These are phyloP conservation scores for Torymus texanus DNA, from an alignment of 2,888 invertebrate genomes.

Conservation along the genomic window DNA sequence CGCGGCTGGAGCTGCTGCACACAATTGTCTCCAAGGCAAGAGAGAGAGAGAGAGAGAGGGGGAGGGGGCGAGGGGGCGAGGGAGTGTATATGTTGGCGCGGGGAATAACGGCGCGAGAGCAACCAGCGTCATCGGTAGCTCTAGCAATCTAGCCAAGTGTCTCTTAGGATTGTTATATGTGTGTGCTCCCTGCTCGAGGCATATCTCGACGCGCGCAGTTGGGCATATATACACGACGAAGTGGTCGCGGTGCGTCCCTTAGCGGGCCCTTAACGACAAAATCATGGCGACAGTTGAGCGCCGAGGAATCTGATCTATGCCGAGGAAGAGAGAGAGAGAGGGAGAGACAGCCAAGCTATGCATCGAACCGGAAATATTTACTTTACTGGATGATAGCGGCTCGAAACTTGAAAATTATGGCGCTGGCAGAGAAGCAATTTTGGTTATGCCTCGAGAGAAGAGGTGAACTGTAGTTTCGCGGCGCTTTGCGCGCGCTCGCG, in stretches of 20 bases:
- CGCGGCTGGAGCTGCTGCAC: no score
- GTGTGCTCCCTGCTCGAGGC: not conserved
- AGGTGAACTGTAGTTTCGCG: not conserved
- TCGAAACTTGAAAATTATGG: conserved; percentile 26
- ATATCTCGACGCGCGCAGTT: no score
- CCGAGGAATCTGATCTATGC: conserved; percentile 37
- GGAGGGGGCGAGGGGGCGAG: no score
- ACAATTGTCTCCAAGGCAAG: no score
- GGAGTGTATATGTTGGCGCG: no score
- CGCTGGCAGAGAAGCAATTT: conserved; percentile 11
- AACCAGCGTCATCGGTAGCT: no score
- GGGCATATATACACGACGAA: no score
- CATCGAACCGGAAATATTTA: conserved; percentile 24
- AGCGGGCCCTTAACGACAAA: conserved; percentile 12
- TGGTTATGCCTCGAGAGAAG: conserved; percentile 3
- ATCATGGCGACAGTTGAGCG: conserved; percentile 5
- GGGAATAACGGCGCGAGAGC: no score
- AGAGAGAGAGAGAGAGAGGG: no score
- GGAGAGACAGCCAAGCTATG: not conserved
- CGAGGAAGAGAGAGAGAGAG: no score
- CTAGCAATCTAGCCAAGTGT: conserved; percentile 32
- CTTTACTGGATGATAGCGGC: not conserved
- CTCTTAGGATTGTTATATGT: conserved; percentile 38
- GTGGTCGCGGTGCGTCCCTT: not conserved
- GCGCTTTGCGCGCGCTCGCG: no score